These are phyloP conservation scores for Erpornis zantholeuca DNA, from an alignment of 2,113 vertebrate species.

Conservation along the genomic window DNA sequence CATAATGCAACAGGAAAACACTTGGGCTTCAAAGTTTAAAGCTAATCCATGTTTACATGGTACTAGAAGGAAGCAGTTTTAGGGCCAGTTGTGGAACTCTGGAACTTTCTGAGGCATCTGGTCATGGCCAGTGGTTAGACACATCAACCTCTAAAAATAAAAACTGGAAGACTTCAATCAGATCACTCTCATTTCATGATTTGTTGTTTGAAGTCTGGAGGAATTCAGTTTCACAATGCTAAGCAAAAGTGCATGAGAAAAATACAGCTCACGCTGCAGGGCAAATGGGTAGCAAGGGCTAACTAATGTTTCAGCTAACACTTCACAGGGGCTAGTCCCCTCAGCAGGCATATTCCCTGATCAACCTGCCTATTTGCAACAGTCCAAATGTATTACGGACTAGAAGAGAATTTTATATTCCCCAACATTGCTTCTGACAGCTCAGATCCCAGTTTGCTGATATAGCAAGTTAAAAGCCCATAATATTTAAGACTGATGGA, in stretches of 20 bases:
- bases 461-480: neutral
- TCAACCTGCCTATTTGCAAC: neutral
- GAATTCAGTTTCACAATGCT: neutral
- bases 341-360: neutral
- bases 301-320: neutral
- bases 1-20: neutral
- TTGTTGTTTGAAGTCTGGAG: neutral
- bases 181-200: neutral
- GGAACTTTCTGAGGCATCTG: neutral
- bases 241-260: neutral
- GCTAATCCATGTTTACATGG: neutral
- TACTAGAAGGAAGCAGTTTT: neutral
- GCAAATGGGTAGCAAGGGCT: neutral
- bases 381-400: neutral
- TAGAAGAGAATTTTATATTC: neutral
- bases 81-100: neutral
- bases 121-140: neutral
- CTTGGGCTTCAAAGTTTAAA: neutral
- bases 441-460: neutral
- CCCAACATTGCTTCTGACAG: neutral
- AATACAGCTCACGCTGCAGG: neutral
- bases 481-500: neutral
- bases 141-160: neutral
- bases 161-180: neutral
- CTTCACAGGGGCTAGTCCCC: neutral